Percentiles rank a stretch among this genome's conserved stretches.
These are phyloP conservation scores for Atrichornis clamosus DNA, from an alignment of 2,113 vertebrate species.

Conservation along the genomic window DNA sequence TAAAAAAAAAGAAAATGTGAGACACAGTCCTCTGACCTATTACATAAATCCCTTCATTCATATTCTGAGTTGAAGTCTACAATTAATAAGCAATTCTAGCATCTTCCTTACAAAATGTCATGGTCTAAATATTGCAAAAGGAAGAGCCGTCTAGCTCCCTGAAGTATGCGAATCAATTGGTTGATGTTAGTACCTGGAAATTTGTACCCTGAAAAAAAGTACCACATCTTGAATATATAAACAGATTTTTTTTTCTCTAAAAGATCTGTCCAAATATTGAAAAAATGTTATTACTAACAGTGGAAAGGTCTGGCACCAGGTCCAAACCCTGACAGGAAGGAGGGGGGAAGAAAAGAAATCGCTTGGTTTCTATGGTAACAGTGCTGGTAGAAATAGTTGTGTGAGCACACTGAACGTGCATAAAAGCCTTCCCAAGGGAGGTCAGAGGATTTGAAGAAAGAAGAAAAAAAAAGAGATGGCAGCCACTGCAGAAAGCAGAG, in stretches of 20 bases:
- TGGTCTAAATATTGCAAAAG: conserved; percentile 5
- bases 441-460: conserved; percentile 58
- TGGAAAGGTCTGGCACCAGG: conserved; percentile 66
- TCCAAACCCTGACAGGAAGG: conserved; percentile 53
- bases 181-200: conserved; percentile 35
- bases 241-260: conserved; percentile 32
- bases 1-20: not conserved
- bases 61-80: not conserved
- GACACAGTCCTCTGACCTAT: not conserved
- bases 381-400: conserved; percentile 70
- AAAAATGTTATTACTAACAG: conserved; percentile 65
- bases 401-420: conserved; percentile 76
- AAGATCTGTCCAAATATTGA: conserved; percentile 70
- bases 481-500: conserved; percentile 21
- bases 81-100: conserved; percentile 17
- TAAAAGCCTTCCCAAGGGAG: conserved; percentile 77
- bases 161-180: not conserved
- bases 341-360: not conserved
- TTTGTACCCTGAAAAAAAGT: conserved; percentile 18
- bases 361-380: conserved; percentile 74
- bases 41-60: conserved; percentile 22
- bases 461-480: not conserved
- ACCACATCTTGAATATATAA: conserved; percentile 52
- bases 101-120: conserved; percentile 12
- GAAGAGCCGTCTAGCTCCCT: not conserved